Evolutionary conservation across 2,113 vertebrate species (phyloP).

Genomic region (Glaucomys volans): DNA sequence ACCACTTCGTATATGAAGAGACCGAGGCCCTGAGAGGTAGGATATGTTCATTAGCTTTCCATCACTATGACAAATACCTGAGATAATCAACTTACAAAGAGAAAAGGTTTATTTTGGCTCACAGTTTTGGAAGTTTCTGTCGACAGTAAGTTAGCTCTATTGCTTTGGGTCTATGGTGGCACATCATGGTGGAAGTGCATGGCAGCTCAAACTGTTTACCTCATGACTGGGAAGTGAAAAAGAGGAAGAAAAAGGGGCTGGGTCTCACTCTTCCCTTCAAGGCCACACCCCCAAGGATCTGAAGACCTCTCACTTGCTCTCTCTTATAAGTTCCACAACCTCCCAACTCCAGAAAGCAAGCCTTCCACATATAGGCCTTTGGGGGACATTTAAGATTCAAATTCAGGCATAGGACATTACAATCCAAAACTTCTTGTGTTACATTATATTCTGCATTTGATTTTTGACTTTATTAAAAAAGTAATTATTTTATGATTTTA

Average conservation of each 20-base stretch:
- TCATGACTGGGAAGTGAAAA: not conserved
- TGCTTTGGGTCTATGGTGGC: not conserved
- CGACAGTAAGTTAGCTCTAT: too few relatives aligned
- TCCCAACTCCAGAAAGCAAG: too few relatives aligned
- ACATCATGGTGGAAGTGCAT: not conserved
- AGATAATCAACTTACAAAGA: not conserved
- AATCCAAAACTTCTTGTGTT: not conserved
- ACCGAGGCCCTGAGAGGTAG: not conserved
- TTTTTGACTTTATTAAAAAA: not conserved
- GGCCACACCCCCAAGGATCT: not conserved
- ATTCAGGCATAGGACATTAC: not conserved
- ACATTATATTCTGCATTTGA: not conserved
- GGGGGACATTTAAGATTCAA: not conserved
- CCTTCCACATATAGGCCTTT: too few relatives aligned
- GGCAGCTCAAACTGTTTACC: not conserved
- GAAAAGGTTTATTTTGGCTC: not conserved
- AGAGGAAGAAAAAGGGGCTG: not conserved
- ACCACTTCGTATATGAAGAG: not conserved
- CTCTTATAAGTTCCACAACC: not conserved
- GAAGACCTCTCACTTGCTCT: not conserved
- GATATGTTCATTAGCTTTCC: not conserved
- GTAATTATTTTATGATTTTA: not conserved
- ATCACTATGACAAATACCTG: not conserved
- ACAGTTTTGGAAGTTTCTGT: not conserved
- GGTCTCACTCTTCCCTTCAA: not conserved